These are phyloP conservation scores for Euwallacea similis DNA, from an alignment of 1,140 invertebrate species.

Conservation along the genomic window DNA sequence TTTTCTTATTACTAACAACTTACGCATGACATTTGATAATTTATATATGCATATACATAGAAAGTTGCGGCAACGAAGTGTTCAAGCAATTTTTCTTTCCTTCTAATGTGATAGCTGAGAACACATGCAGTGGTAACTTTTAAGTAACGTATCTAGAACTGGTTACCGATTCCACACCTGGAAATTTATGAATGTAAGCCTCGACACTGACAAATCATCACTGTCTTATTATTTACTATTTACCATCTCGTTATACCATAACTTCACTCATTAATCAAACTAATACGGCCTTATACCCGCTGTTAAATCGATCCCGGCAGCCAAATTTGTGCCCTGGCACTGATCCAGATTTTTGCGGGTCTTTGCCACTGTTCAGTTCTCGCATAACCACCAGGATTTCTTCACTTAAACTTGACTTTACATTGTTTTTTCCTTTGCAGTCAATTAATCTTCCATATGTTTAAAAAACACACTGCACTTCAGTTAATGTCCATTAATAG, in stretches of 20 bases:
- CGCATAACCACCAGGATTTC: neutral
- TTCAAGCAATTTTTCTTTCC: neutral
- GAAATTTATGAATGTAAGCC: neutral
- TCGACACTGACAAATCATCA: neutral
- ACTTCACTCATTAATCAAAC: neutral
- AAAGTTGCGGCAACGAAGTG: no score
- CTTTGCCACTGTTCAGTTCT: neutral
- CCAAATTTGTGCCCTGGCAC: neutral
- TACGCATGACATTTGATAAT: no score
- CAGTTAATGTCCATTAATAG: no score
- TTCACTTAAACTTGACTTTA: no score
- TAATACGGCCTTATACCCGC: neutral
- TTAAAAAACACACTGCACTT: no score
- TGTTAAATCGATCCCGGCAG: constrained; percentile 1
- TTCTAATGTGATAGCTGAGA: neutral
- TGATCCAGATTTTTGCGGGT: neutral
- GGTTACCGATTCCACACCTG: neutral
- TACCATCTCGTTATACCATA: neutral
- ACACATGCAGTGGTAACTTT: neutral
- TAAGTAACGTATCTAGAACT: neutral
- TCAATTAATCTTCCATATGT: no score
- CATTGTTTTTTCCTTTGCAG: no score
- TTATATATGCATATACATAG: no score
- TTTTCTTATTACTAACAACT: no score
- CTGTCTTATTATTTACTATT: neutral